These are phyloP conservation scores for Calonectris borealis DNA, from an alignment of 2,113 vertebrate genomes.

Conservation along the genomic window DNA sequence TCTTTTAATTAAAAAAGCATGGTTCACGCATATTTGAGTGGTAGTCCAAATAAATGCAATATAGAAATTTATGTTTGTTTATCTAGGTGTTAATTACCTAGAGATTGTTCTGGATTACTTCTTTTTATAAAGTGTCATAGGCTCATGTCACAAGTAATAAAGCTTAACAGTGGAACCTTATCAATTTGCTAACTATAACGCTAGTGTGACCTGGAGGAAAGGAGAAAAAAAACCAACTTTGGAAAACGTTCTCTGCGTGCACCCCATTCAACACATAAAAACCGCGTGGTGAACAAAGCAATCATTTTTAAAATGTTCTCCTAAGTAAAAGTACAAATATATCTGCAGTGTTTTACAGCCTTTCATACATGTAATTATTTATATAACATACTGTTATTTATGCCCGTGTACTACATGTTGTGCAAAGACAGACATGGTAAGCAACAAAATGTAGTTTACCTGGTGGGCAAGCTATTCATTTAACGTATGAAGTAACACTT, in stretches of 20 bases:
- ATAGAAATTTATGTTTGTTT: conserved; percentile 99
- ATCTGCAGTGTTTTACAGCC: conserved; percentile 74
- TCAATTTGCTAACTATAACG: conserved; percentile 80
- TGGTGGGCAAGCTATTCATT: conserved; percentile 41
- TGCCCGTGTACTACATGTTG: conserved; percentile 41
- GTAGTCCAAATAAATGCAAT: conserved; percentile 99
- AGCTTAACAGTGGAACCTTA: conserved; percentile 87
- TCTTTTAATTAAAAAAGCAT: conserved; percentile 99
- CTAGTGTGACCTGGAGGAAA: conserved; percentile 70
- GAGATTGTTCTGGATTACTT: conserved; percentile 98
- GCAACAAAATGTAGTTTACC: conserved; percentile 62
- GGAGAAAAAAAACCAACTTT: conserved; percentile 36
- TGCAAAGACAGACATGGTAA: conserved; percentile 41
- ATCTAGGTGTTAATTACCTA: conserved; percentile 99
- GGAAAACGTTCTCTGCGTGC: conserved; percentile 50
- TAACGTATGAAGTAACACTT: not conserved
- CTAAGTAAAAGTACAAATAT: conserved; percentile 72
- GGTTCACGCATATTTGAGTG: conserved; percentile 99
- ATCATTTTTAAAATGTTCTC: conserved; percentile 72
- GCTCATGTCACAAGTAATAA: conserved; percentile 91
- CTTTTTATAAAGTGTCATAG: conserved; percentile 91
- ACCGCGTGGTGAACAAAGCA: conserved; percentile 60
- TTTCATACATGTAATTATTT: conserved; percentile 75
- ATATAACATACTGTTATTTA: conserved; percentile 75
- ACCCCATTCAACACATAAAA: conserved; percentile 54